These are phyloP conservation scores for Falco naumanni DNA, from an alignment of 2,797 vertebrate species.

Conservation along the genomic window DNA sequence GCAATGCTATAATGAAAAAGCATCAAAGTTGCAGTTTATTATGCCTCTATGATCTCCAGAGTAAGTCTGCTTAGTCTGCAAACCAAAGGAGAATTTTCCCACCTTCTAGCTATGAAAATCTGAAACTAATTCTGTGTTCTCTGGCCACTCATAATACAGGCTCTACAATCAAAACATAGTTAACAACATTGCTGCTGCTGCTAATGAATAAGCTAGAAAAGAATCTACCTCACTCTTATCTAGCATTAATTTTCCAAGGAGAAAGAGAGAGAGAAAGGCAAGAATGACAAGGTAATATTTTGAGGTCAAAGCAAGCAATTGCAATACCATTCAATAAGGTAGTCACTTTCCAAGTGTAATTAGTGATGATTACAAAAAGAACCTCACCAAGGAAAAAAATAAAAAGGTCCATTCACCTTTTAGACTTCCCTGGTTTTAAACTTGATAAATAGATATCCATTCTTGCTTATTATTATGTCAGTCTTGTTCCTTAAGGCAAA, in stretches of 20 bases:
- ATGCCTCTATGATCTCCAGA: background rate
- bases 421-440: background rate
- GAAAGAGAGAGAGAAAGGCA: background rate
- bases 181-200: conserved; percentile 28
- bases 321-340: background rate
- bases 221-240: background rate
- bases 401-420: background rate
- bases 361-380: background rate
- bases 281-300: background rate
- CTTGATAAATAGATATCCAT: background rate
- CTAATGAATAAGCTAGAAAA: conserved; percentile 42
- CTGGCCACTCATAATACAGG: conserved; percentile 22
- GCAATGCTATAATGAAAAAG: background rate
- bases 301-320: conserved; percentile 27
- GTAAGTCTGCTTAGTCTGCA: conserved; percentile 52
- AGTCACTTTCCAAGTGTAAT: background rate
- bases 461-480: background rate
- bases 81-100: conserved; percentile 34
- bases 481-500: background rate
- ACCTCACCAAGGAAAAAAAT: background rate
- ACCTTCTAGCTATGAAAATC: conserved; percentile 44
- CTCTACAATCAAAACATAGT: conserved; percentile 59
- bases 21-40: background rate
- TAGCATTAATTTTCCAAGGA: conserved; percentile 20
- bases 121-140: conserved; percentile 62